A percentile compares a stretch with the other conserved stretches of the same genome.
These are phyloP conservation scores for Parthenolecanium corni DNA, from an alignment of 2,888 invertebrate genomes.

Conservation along the genomic window DNA sequence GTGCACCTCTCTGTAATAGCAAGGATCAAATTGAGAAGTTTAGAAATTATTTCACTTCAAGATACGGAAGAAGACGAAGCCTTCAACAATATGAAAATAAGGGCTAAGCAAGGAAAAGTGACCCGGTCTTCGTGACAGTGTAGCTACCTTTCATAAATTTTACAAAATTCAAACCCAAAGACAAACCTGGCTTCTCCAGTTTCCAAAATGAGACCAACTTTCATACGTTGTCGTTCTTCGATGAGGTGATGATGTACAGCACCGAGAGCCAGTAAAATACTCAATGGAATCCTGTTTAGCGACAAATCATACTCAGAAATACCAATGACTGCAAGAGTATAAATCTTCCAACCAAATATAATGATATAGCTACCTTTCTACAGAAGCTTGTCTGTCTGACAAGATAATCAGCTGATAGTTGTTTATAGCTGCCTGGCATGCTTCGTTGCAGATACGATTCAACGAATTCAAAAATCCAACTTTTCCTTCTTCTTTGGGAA, in stretches of 20 bases:
- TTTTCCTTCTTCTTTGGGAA: slow-evolving; percentile 61
- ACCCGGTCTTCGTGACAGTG: no score
- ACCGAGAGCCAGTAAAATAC: slow-evolving; percentile 74
- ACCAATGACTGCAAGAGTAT: slow-evolving; percentile 3
- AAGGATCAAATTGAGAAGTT: neutral
- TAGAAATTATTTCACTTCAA: neutral
- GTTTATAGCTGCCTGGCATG: slow-evolving; percentile 61
- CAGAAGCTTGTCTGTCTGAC: slow-evolving; percentile 55
- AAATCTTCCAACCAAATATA: no score
- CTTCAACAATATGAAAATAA: neutral
- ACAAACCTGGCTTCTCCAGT: slow-evolving; percentile 81
- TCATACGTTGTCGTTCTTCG: slow-evolving; percentile 88
- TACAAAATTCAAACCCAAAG: neutral
- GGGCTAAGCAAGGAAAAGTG: no score
- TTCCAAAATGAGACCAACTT: slow-evolving; percentile 86
- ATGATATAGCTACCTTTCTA: no score
- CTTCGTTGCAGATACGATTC: slow-evolving; percentile 64
- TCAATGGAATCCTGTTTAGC: slow-evolving; percentile 52
- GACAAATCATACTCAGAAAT: neutral
- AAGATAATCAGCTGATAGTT: slow-evolving; percentile 78
- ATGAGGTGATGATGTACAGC: slow-evolving; percentile 93
- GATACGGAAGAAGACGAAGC: no score
- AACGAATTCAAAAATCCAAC: slow-evolving; percentile 68
- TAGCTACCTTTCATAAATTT: no score
- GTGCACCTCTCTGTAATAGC: slow-evolving; percentile 55